phyloP scores from a whole-genome alignment of 2,888 invertebrate genomes.

The Congeria kusceri region DNA sequence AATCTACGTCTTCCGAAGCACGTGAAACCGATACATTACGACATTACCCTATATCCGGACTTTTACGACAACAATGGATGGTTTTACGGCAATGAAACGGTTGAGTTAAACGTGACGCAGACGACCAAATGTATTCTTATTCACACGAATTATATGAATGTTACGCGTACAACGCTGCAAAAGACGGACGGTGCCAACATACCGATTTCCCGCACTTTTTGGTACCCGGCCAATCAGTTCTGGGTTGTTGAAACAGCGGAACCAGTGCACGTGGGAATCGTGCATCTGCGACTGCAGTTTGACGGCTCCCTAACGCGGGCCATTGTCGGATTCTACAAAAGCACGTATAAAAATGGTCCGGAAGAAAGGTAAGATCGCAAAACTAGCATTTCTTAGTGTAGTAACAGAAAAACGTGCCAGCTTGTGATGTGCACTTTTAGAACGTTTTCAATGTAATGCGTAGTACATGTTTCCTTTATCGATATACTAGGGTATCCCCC shows the following conservation, averaged over 20 bases:
- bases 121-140: slow-evolving; percentile 86
- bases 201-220: slow-evolving; percentile 78
- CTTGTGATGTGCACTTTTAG: too few species aligned
- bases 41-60: slow-evolving; percentile 89
- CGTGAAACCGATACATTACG: slow-evolving; percentile 89
- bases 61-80: slow-evolving; percentile 86
- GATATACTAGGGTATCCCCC: too few species aligned
- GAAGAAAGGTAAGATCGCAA: slow-evolving; percentile 75
- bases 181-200: slow-evolving; percentile 59
- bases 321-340: slow-evolving; percentile 91
- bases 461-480: too few species aligned
- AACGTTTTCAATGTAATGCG: too few species aligned
- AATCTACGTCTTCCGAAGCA: slow-evolving; percentile 88
- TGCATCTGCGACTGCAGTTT: slow-evolving; percentile 88
- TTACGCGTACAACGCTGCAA: slow-evolving; percentile 85
- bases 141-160: slow-evolving; percentile 87
- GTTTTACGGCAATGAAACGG: slow-evolving; percentile 82
- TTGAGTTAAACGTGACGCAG: slow-evolving; percentile 80
- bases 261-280: slow-evolving; percentile 69
- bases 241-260: slow-evolving; percentile 84
- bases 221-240: slow-evolving; percentile 85
- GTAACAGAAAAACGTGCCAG: too few species aligned
- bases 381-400: not conserved
- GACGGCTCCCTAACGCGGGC: slow-evolving; percentile 89
- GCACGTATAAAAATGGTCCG: slow-evolving; percentile 86